phyloP scores from a whole-genome alignment of 35 echinoderm and acorn worm genomes.

The Strongylocentrotus purpuratus region DNA sequence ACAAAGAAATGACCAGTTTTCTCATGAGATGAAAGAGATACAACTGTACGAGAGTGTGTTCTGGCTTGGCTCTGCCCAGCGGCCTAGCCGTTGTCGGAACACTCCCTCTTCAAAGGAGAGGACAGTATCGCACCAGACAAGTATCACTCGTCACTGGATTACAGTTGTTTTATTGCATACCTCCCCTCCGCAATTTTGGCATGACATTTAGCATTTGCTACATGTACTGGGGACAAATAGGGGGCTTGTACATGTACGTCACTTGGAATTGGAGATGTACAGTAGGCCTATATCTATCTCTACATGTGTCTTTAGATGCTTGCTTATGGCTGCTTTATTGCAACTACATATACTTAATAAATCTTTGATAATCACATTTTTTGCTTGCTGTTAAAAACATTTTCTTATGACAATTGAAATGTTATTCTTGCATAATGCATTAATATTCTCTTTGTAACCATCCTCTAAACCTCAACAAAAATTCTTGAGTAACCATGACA shows the following conservation, averaged over 20 bases:
- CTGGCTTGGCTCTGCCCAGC: too few species aligned
- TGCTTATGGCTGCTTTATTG: not conserved
- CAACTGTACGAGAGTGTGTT: not conserved
- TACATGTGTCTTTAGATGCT: not conserved
- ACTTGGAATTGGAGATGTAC: not conserved
- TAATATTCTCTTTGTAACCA: too few species aligned
- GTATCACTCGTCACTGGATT: slow-evolving; percentile 20
- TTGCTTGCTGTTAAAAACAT: too few species aligned
- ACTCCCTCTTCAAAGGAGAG: not conserved
- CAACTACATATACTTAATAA: not conserved
- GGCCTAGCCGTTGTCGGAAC: not conserved
- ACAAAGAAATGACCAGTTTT: too few species aligned
- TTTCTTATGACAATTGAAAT: too few species aligned
- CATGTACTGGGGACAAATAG: not conserved
- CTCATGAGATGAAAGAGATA: too few species aligned
- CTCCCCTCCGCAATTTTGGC: not conserved
- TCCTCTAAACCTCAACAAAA: too few species aligned
- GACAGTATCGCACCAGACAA: slow-evolving; percentile 5
- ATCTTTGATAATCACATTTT: too few species aligned
- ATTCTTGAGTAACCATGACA: too few species aligned
- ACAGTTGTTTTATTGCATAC: slow-evolving; percentile 38
- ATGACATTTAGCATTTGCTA: slow-evolving; percentile 3
- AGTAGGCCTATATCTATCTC: not conserved
- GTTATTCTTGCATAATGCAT: too few species aligned
- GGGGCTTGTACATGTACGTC: not conserved